Conservation (phyloP, 2,888 invertebrate genomes). For the Protonemura montana region DNA sequence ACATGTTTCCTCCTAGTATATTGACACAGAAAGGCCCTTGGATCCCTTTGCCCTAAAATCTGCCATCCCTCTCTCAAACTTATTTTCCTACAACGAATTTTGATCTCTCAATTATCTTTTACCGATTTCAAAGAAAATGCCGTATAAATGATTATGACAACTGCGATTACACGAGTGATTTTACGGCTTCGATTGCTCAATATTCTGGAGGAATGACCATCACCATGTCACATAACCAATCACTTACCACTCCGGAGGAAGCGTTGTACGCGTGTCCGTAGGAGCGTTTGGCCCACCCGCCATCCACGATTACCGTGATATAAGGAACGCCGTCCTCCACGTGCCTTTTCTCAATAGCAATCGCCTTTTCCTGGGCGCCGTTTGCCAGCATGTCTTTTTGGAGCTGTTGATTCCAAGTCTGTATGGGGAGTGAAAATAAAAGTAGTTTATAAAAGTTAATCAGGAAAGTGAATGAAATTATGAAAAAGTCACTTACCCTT, state of each 20-base stretch:
- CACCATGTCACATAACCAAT: not conserved
- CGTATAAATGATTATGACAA: too few species aligned
- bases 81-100: too few species aligned
- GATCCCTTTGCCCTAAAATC: too few species aligned
- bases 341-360: constrained; percentile 1
- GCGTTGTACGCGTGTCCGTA: constrained; percentile 35
- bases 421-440: not conserved
- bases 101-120: too few species aligned
- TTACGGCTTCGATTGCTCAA: too few species aligned
- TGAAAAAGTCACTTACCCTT: not conserved
- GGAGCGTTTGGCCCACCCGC: constrained; percentile 33
- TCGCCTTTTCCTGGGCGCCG: not conserved
- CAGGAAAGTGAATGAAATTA: not conserved
- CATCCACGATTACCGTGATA: constrained; percentile 39
- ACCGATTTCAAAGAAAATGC: too few species aligned
- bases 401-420: constrained; percentile 19
- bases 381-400: not conserved
- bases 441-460: too few species aligned
- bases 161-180: too few species aligned
- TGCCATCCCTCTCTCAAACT: too few species aligned
- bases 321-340: constrained; percentile 32
- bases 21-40: too few species aligned
- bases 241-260: constrained; percentile 25
- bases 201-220: too few species aligned
- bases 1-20: too few species aligned